phyloP scores from a whole-genome alignment of 1,140 invertebrate species.

The Sipha flava region DNA sequence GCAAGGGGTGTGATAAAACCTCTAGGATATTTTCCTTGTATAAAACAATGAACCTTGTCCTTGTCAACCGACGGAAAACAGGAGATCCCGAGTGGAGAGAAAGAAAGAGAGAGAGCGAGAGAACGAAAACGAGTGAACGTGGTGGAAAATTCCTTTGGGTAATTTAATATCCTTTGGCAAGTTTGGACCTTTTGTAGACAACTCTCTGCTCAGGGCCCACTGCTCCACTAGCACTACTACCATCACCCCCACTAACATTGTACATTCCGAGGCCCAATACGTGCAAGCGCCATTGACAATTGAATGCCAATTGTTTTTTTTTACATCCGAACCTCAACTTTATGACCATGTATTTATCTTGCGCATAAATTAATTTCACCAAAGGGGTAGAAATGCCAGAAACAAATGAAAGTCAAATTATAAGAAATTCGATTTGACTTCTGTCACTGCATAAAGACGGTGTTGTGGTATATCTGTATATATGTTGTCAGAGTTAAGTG shows the following conservation, averaged over 20 bases:
- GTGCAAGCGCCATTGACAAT: not conserved
- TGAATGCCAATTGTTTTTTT: not conserved
- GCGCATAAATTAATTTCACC: not conserved
- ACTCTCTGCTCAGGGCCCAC: not conserved
- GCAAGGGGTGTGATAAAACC: not conserved
- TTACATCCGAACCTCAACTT: not conserved
- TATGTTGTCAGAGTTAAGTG: not conserved
- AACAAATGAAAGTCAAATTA: not conserved
- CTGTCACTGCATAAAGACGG: too few relatives aligned
- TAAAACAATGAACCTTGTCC: not conserved
- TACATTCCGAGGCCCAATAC: not conserved
- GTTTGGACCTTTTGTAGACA: conserved; percentile 25
- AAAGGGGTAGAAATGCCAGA: not conserved
- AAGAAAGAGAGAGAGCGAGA: not conserved
- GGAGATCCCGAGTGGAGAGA: not conserved
- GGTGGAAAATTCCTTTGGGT: conserved; percentile 16
- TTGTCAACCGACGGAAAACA: not conserved
- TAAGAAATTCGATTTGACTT: not conserved
- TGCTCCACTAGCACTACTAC: not conserved
- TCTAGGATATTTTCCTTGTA: not conserved
- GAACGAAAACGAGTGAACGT: not conserved
- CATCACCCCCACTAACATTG: not conserved
- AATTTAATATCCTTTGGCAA: conserved; percentile 30
- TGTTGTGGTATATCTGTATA: too few relatives aligned
- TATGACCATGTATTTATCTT: not conserved